Percentiles rank a stretch among this genome's conserved stretches.
Evolutionary conservation across 2,888 invertebrate genomes (phyloP).

Genomic region (Beris morrisii): DNA sequence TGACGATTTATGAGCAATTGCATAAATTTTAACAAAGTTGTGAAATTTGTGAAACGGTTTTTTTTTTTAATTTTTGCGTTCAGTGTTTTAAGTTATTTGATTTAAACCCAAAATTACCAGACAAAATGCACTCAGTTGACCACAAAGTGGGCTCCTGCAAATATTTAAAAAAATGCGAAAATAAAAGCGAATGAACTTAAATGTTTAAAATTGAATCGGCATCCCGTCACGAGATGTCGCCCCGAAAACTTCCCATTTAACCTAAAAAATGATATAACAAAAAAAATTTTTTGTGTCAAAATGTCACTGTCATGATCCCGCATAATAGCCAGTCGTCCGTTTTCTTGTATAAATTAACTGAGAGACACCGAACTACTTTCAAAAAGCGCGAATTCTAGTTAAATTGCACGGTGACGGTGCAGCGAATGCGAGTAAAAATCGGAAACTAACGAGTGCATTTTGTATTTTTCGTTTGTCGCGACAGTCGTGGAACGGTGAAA

Average conservation of each 20-base stretch:
- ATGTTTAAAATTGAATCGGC: background rate
- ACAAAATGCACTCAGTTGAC: too few relatives aligned
- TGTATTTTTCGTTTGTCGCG: conserved; percentile 8
- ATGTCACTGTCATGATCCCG: conserved; percentile 37
- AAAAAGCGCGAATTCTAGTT: background rate
- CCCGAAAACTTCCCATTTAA: conserved; percentile 4
- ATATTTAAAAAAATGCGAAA: too few relatives aligned
- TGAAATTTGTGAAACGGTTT: too few relatives aligned
- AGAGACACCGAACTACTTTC: background rate
- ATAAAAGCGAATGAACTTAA: too few relatives aligned
- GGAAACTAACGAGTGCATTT: background rate
- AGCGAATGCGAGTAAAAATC: background rate
- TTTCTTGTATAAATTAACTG: conserved; percentile 18
- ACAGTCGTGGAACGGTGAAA: conserved; percentile 19
- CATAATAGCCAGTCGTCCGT: conserved; percentile 25
- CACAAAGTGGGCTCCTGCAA: too few relatives aligned
- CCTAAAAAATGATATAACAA: conserved; percentile 35
- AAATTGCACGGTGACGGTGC: background rate
- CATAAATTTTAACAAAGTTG: too few relatives aligned
- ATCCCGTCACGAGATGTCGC: conserved; percentile 25
- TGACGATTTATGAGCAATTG: too few relatives aligned
- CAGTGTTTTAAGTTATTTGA: too few relatives aligned
- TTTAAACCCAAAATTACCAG: too few relatives aligned
- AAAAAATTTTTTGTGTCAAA: conserved; percentile 29
- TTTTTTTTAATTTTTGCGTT: too few relatives aligned